phyloP scores from a whole-genome alignment of 2,113 vertebrate species.

The Gopherus flavomarginatus region DNA sequence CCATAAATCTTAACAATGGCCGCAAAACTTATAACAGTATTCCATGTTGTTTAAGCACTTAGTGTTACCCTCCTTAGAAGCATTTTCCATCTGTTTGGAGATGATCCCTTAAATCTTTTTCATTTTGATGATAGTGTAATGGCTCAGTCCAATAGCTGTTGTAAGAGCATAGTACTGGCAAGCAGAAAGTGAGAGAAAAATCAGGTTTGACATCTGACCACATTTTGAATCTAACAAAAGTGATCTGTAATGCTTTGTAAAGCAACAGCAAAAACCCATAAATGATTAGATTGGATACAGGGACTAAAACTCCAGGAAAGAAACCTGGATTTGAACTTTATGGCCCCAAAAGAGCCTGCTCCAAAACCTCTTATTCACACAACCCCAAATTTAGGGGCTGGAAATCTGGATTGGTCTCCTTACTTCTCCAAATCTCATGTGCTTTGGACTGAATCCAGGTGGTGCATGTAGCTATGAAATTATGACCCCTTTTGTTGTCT shows the following conservation, averaged over 20 bases:
- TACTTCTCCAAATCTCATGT: background rate
- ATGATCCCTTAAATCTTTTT: background rate
- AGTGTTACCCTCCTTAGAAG: background rate
- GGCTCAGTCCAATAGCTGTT: background rate
- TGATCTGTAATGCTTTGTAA: background rate
- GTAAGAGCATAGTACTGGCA: background rate
- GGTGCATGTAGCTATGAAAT: background rate
- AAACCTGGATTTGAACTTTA: background rate
- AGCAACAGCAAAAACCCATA: background rate
- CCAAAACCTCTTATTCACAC: background rate
- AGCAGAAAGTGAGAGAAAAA: background rate
- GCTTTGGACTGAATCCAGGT: rapidly evolving
- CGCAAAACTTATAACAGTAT: background rate
- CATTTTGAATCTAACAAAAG: background rate
- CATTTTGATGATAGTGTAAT: background rate
- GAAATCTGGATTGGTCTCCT: background rate
- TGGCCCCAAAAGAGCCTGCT: background rate
- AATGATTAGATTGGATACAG: background rate
- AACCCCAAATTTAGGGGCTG: rapidly evolving
- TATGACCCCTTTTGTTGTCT: background rate
- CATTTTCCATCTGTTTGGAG: background rate
- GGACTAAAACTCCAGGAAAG: background rate
- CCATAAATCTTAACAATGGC: background rate
- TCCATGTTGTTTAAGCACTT: background rate
- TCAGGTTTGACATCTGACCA: background rate